Base-by-base conservation (phyloP, 2,113 vertebrate genomes). In the Vicugna pacos region DNA sequence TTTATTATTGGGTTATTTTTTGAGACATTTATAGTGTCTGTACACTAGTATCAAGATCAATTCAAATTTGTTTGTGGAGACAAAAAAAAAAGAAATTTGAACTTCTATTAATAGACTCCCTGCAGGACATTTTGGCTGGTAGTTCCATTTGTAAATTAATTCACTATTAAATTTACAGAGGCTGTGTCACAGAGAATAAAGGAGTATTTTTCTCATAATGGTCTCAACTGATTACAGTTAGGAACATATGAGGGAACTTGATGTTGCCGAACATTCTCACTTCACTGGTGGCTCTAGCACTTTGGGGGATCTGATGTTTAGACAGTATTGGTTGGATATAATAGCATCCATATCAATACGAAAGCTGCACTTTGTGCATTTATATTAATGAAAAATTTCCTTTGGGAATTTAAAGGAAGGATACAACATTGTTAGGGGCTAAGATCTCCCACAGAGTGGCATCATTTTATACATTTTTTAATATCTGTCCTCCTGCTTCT, bases 1-100 rank as follows among this genome's bases (percentile, higher is more conserved):
- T 35, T 75, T 80, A 92, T 69, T 81, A 69, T 17, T 84, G 50
- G 15, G 6, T 87, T 58, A 69, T 81, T 94, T 86, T 22, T 92
- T 58, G 28, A 93, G 10, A 82, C 9, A 81, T 17, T 94, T 58
- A 92, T 10, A 38, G 69, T 77, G 5, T 38, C 35, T 46, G 26
- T 62, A 56, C 35, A 58, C 12, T 58, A 70, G 77, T 28, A 24
- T 58, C 52, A 85, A 24, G 19, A 22, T 58, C 24, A 28, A 69
- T 35, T 85, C 14, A 5, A 94, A 76, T 81, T 95, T 64, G 8
- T 54, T 42, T 50, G 10, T 67, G 8, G 1, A 1, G 4, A n/a
- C 3, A 28, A 24, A 48, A 75, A 52, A 42, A 42, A 42, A 42
- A 42, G 38, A 42, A 70, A 22, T 14, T 54, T 79, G 22, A 83